Base-by-base conservation (phyloP, 2,797 vertebrate species). In the Sebastes flavidus region DNA sequence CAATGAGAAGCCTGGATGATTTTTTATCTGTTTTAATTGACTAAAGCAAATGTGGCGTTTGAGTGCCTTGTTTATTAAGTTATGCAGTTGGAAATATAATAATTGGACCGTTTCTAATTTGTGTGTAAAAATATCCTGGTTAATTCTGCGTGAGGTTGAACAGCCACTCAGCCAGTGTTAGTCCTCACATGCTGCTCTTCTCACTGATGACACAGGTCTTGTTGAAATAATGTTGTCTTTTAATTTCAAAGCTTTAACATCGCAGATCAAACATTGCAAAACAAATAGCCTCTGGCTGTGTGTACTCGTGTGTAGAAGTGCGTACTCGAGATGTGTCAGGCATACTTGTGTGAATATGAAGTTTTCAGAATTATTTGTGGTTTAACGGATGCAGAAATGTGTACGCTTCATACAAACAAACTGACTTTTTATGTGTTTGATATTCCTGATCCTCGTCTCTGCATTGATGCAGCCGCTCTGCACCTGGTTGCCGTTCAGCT, bases 251-350 rank as follows among this genome's bases (percentile, higher is more conserved):
- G 82, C 56, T 78, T 82, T 32, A 80, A 74, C 85, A 82, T 55
- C 73, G 42, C 78, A 80, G 74, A 82, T 86, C 79, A 89, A 90
- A 92, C 82, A 91, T 13, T 58, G 75, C 82, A 77, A 89, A 90
- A 81, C 82, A 89, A 89, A 89, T 72, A 29, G 69, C 87, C 61
- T 16, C 79, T 55, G 71, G 86, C 80, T 75, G 34, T 80, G 59
- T 72, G 62, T 62, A 30, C 34, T 38, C 36, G 30, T 59, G 38
- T 52, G 36, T 42, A 3, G 30, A 72, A 69, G 54, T 65, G 55
- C 38, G n/a, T 22, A 12, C 52, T 60, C 71, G 24, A 72, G 42
- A 67, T 70, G 73, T 25, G 55, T 73, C 56, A 62, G 20, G 56
- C n/a, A 65, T 20, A 61, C 60, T 79, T 25, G 20, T 69, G 30